phyloP scores from a whole-genome alignment of 1,140 invertebrate species.

The Drosophila varians region DNA sequence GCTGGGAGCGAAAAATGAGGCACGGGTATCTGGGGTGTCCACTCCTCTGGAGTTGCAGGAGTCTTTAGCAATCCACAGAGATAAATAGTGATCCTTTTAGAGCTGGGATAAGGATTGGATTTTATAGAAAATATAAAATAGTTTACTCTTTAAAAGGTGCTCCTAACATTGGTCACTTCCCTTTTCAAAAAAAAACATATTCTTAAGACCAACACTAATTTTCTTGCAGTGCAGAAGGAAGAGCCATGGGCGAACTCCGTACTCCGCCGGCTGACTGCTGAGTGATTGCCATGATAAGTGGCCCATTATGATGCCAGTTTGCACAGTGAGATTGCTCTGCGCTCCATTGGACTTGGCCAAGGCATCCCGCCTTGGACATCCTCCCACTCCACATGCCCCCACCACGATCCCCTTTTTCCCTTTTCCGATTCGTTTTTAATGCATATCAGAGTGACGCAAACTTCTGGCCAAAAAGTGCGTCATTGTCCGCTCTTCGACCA shows the following conservation, averaged over 20 bases:
- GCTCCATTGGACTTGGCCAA: slow-evolving; percentile 61
- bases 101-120: too few relatives aligned
- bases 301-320: slow-evolving; percentile 81
- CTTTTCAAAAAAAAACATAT: too few relatives aligned
- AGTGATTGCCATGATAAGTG: slow-evolving; percentile 82
- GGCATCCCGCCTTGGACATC: slow-evolving; percentile 12
- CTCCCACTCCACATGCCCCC: neutral
- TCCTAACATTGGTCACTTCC: too few relatives aligned
- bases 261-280: slow-evolving; percentile 57
- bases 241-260: slow-evolving; percentile 20
- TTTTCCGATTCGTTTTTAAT: slow-evolving; percentile 62
- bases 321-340: slow-evolving; percentile 67
- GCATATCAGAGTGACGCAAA: slow-evolving; percentile 78
- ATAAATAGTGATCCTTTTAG: too few relatives aligned
- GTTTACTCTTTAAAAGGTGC: too few relatives aligned
- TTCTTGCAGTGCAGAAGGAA: slow-evolving; percentile 6
- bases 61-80: neutral
- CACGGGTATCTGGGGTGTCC: slow-evolving; percentile 39
- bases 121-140: too few relatives aligned
- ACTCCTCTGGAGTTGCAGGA: slow-evolving; percentile 19
- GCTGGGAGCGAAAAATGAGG: slow-evolving; percentile 13
- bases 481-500: slow-evolving; percentile 45
- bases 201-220: too few relatives aligned
- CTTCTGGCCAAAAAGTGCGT: slow-evolving; percentile 71
- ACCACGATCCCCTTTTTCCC: slow-evolving; percentile 4